These are phyloP conservation scores for Sinodicranocentrus sp. DNA, from an alignment of 2,888 invertebrate species.

Conservation along the genomic window DNA sequence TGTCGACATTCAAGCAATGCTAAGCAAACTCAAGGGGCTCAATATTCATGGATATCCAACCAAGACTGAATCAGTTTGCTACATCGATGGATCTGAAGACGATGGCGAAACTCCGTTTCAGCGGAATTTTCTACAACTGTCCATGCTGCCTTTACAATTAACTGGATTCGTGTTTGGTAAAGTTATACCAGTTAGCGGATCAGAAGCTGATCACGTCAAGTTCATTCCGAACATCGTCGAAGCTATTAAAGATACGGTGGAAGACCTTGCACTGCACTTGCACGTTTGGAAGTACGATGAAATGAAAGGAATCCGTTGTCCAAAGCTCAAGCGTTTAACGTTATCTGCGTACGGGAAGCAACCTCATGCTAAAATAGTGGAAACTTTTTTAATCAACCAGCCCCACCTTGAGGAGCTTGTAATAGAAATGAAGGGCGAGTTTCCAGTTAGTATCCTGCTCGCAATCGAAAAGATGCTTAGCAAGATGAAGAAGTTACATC, in stretches of 20 bases:
- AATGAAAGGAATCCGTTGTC: constrained; percentile 60
- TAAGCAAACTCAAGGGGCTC: constrained; percentile 43
- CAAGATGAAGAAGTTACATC: constrained; percentile 61
- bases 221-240: constrained; percentile 61
- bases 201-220: constrained; percentile 49
- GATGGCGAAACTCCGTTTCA: constrained; percentile 59
- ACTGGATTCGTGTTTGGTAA: constrained; percentile 52
- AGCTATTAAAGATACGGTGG: constrained; percentile 47
- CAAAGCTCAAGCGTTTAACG: constrained; percentile 49
- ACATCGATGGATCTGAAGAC: constrained; percentile 51
- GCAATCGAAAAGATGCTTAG: constrained; percentile 33
- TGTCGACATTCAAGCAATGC: constrained; percentile 8
- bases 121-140: constrained; percentile 67
- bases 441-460: constrained; percentile 45
- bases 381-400: constrained; percentile 62
- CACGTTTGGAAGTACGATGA: constrained; percentile 61
- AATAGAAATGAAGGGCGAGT: constrained; percentile 50
- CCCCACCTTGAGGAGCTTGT: constrained; percentile 61
- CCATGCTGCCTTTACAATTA: constrained; percentile 50
- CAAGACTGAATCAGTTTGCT: constrained; percentile 9
- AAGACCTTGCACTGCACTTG: constrained; percentile 60
- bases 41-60: constrained; percentile 13
- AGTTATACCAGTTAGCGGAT: constrained; percentile 35
- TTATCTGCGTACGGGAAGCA: constrained; percentile 39
- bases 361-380: constrained; percentile 16